These are phyloP conservation scores for Lagria hirta DNA, from an alignment of 2,888 invertebrate genomes.

Conservation along the genomic window DNA sequence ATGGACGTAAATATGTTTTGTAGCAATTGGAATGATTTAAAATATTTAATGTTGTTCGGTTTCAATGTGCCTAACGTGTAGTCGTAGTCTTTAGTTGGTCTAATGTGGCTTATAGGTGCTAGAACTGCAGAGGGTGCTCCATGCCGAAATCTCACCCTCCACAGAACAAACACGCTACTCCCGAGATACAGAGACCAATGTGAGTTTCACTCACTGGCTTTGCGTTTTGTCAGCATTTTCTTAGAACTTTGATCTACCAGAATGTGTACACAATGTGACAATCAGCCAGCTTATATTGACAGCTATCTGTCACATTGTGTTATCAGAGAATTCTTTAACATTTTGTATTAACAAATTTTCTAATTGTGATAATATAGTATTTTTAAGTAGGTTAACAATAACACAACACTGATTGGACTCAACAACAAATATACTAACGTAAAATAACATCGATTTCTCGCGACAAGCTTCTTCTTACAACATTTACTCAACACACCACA, in stretches of 20 bases:
- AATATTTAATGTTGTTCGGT: conserved; percentile 17
- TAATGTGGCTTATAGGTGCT: conserved; percentile 53
- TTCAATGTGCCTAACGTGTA: conserved; percentile 21
- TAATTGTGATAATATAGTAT: too few relatives aligned
- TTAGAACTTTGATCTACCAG: too few relatives aligned
- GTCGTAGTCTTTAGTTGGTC: conserved; percentile 31
- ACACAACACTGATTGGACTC: conserved; percentile 10
- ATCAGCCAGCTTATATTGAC: too few relatives aligned
- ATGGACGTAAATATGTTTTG: conserved; percentile 3
- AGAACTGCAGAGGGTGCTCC: conserved; percentile 52
- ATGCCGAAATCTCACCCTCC: conserved; percentile 47
- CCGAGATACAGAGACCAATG: conserved; percentile 43
- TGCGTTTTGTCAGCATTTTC: conserved; percentile 32
- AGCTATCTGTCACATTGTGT: too few relatives aligned
- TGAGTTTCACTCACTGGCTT: conserved; percentile 47
- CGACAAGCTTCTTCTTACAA: conserved; percentile 12
- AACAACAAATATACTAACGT: conserved; percentile 2
- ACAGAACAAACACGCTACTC: conserved; percentile 41
- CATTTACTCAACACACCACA: conserved; percentile 9
- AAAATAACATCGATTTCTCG: conserved; percentile 7
- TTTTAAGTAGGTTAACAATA: too few relatives aligned
- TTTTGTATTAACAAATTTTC: too few relatives aligned
- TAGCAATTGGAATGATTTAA: conserved; percentile 4
- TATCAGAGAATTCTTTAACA: too few relatives aligned
- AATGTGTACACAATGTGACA: too few relatives aligned